Conservation (phyloP, 2,888 invertebrate genomes). For the Ophion costatus region DNA sequence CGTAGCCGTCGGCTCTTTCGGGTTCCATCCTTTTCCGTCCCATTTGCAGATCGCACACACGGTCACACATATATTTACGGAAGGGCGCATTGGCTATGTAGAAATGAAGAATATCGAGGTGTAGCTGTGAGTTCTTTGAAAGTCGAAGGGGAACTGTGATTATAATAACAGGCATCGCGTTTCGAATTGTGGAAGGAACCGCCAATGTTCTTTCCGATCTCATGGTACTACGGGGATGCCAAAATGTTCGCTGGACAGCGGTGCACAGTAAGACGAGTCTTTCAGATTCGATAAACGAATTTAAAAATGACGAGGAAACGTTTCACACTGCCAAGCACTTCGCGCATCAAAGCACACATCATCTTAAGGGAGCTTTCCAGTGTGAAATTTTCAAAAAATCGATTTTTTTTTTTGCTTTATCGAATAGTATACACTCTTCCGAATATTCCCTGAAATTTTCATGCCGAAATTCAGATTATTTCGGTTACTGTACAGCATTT, state of each 20-base stretch:
- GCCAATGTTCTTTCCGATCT: background rate
- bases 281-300: background rate
- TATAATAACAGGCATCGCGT: constrained; percentile 3
- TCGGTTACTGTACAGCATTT: too few species aligned
- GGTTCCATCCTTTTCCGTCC: constrained; percentile 27
- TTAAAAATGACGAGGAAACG: background rate
- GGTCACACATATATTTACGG: constrained; percentile 22
- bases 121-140: constrained; percentile 5
- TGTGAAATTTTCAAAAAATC: too few species aligned
- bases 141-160: background rate
- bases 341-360: too few species aligned
- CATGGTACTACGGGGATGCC: too few species aligned
- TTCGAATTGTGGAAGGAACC: background rate
- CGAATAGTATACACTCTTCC: too few species aligned
- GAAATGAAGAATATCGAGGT: constrained; percentile 9
- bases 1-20: constrained; percentile 38
- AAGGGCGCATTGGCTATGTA: constrained; percentile 7
- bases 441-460: too few species aligned
- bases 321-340: too few species aligned
- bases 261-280: background rate
- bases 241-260: too few species aligned
- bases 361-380: too few species aligned
- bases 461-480: too few species aligned
- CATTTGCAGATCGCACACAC: constrained; percentile 44
- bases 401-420: too few species aligned